Evolutionary conservation across 2,113 vertebrate genomes (phyloP), one percentile per base, ranked within the genome.

Genomic region (Abramis brama): DNA sequence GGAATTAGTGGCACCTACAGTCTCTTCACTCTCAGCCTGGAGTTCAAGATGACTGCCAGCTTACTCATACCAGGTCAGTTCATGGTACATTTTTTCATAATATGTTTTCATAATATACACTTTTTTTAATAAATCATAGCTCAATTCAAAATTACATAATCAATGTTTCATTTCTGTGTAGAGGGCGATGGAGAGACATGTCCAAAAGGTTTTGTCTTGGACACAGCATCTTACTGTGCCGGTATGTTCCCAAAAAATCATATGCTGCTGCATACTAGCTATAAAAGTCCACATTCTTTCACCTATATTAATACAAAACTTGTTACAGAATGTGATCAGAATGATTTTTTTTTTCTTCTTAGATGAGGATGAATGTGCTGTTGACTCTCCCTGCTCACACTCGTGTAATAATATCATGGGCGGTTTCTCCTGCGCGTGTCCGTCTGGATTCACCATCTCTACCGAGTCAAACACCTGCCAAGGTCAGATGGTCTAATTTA

Each of bases 141-240:
- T 57, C 12, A 21, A 15, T 74, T 75, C 1, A 45, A 70, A 60
- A 55, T 12, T 7, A 33, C 11, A 12, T 80, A 50, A 68, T 77
- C 45, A 76, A 78, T 71, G 8, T 79, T 30, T 33, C 12, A 2
- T 66, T 33, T 85, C 15, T 87, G 83, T 91, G 21, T 90, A 99
- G 98, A 95, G 25, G 91, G 94, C 1, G 87, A 94, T 2, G 93
- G 91, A 85, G 95, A 94, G 0, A 91, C 89, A 17, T 99, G 98
- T 81, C 97, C 97, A 0, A 91, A 91, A 25, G 98, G 97, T 43
- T 99, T 98, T 84, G 13, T 85, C 33, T 90, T 93, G n/a, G 94
- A 94, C 52, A 78, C 90, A 70, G 87, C 95, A 81, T 94, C 91
- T 2, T 97, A 95, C 88, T 99, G 97, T 84, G 4, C 91, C 50